Base-by-base conservation (phyloP, 2,113 vertebrate genomes). In the Thunnus thynnus region DNA sequence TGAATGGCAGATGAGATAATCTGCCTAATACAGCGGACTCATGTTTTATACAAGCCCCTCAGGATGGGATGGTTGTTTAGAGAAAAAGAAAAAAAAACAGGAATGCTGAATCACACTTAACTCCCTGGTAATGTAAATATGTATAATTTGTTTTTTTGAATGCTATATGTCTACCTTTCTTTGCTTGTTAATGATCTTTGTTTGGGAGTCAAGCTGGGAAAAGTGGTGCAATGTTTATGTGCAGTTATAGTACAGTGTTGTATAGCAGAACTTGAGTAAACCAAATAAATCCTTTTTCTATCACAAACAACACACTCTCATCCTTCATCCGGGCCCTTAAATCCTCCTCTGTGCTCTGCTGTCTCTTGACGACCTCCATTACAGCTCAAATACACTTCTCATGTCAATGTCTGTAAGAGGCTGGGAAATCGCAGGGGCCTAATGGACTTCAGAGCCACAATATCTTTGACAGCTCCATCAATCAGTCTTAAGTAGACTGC, bases 1-100 rank as follows among this genome's bases (percentile, higher is more conserved):
- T 92, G 88, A 92, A 90, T 88, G 90, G 76, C 92, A 91, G 87
- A 83, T 62, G 72, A 87, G 70, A 88, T 83, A 88, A 90, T 93
- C 90, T 84, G 66, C 71, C 75, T 91, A 91, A 91, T 89, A 86
- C 76, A 78, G 80, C 27, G 47, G 77, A 85, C 85, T 85, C 77
- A 65, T 86, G 76, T 83, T 89, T 82, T 64, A 85, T 82, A 50
- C 51, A 69, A 69, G 51, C 22, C 72, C 75, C 58, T 54, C 44
- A 13, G 86, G 72, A 68, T 20, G 63, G 30, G n/a, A 74, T 54
- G 13, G 67, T 52, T 72, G 73, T 32, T 44, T 83, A 30, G 41
- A 68, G 46, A 52, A 83, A 86, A 61, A 10, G 56, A 83, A 86
- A 61, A 10, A 82, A 80, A 10, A 27, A 36, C 62, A 30, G 72